These are phyloP conservation scores for Psettodes erumei DNA, from an alignment of 2,113 vertebrate genomes.

Conservation along the genomic window DNA sequence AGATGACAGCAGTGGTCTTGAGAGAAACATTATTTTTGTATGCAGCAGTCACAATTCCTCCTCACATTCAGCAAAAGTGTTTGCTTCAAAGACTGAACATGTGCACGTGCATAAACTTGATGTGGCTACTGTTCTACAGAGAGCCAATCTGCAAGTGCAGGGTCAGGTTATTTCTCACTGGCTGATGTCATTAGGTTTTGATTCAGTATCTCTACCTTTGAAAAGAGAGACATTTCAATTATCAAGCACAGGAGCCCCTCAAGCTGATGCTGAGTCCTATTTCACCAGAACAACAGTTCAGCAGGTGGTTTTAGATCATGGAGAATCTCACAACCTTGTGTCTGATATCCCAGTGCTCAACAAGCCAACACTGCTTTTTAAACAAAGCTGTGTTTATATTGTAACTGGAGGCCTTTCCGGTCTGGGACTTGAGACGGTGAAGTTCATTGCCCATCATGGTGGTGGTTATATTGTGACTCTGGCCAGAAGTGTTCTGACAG, in stretches of 20 bases:
- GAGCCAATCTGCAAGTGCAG: conserved; percentile 76
- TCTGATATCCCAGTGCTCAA: conserved; percentile 76
- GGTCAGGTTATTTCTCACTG: conserved; percentile 75
- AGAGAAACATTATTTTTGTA: conserved; percentile 81
- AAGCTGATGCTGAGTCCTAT: conserved; percentile 75
- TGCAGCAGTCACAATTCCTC: conserved; percentile 66
- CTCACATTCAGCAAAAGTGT: conserved; percentile 34
- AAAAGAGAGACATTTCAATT: conserved; percentile 64
- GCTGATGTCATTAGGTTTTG: conserved; percentile 79
- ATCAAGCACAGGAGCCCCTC: conserved; percentile 3
- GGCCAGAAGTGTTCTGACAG: conserved; percentile 79
- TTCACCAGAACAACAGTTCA: conserved; percentile 76
- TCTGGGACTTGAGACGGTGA: conserved; percentile 89
- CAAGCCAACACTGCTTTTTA: conserved; percentile 77
- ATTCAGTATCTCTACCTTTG: conserved; percentile 63
- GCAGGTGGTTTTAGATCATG: conserved; percentile 73
- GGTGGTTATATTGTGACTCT: conserved; percentile 84
- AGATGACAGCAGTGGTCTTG: conserved; percentile 44
- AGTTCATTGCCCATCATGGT: conserved; percentile 85
- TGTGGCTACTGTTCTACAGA: conserved; percentile 81
- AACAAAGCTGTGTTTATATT: conserved; percentile 81
- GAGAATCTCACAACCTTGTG: conserved; percentile 36
- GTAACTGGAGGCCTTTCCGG: conserved; percentile 88
- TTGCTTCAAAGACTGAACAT: conserved; percentile 68
- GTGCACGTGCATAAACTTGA: conserved; percentile 78